Percentiles rank a stretch among this genome's conserved stretches.
These are phyloP conservation scores for Liolophura sinensis DNA, from an alignment of 1,140 invertebrate species.

Conservation along the genomic window DNA sequence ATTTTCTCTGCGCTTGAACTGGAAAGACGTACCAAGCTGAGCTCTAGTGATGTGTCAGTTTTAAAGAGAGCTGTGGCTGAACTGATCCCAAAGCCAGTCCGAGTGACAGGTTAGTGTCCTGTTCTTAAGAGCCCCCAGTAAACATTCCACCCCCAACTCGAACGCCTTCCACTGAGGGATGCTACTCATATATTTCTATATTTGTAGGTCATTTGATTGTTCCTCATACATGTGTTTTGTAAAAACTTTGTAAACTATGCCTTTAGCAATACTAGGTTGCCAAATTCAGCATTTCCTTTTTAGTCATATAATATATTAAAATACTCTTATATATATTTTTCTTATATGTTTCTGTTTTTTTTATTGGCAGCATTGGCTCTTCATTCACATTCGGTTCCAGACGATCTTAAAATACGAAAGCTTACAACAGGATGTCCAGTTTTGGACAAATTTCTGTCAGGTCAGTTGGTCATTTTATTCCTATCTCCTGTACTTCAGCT, in stretches of 20 bases:
- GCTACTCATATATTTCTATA: too few species aligned
- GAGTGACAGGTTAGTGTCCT: conserved; percentile 13
- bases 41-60: conserved; percentile 6
- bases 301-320: too few species aligned
- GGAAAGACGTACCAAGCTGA: conserved; percentile 15
- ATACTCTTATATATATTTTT: too few species aligned
- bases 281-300: too few species aligned
- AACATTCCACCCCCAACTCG: too few species aligned
- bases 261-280: too few species aligned
- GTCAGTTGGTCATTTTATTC: conserved; percentile 12
- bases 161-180: too few species aligned
- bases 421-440: conserved; percentile 35
- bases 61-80: conserved; percentile 14
- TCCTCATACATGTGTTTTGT: too few species aligned
- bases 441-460: conserved; percentile 35
- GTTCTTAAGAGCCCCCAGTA: too few species aligned
- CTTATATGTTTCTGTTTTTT: not conserved
- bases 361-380: conserved; percentile 16
- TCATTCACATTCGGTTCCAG: not conserved
- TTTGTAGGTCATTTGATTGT: too few species aligned
- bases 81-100: conserved; percentile 9
- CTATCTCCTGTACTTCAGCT: not conserved
- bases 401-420: conserved; percentile 10
- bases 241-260: too few species aligned
- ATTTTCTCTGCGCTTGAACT: conserved; percentile 18